A percentile compares a stretch with the other conserved stretches of the same genome.
Evolutionary conservation across 2,113 vertebrate genomes (phyloP).

Genomic region (Poeciliopsis occidentalis): DNA sequence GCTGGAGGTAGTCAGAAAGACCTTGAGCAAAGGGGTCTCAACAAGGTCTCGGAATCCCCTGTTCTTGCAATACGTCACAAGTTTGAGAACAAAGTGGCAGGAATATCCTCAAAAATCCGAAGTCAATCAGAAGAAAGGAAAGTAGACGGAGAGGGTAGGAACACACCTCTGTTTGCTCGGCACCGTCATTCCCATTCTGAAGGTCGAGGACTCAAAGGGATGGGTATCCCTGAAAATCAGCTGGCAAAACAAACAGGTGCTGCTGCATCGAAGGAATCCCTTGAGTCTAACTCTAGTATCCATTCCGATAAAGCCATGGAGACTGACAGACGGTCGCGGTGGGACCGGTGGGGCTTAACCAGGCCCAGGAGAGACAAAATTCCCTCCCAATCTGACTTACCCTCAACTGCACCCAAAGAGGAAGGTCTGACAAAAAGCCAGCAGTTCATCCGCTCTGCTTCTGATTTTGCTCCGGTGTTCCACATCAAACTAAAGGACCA

Average conservation of each 20-base stretch:
- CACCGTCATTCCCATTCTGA: slow-evolving; percentile 89
- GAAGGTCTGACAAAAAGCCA: slow-evolving; percentile 73
- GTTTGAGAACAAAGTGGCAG: slow-evolving; percentile 88
- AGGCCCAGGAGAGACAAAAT: slow-evolving; percentile 86
- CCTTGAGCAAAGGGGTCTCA: slow-evolving; percentile 38
- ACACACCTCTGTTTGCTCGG: slow-evolving; percentile 80
- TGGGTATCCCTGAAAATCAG: slow-evolving; percentile 86
- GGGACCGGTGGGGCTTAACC: slow-evolving; percentile 91
- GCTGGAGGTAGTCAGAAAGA: slow-evolving; percentile 53
- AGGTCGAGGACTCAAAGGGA: slow-evolving; percentile 83
- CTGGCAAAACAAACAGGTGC: slow-evolving; percentile 75
- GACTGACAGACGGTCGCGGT: slow-evolving; percentile 80
- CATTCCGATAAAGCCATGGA: slow-evolving; percentile 78
- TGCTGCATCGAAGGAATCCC: slow-evolving; percentile 85
- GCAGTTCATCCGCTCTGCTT: slow-evolving; percentile 81
- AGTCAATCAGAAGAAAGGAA: slow-evolving; percentile 85
- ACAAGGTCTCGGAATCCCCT: slow-evolving; percentile 80
- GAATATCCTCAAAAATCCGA: slow-evolving; percentile 82
- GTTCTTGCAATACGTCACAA: slow-evolving; percentile 83
- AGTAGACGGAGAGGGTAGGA: slow-evolving; percentile 66
- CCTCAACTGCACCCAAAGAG: slow-evolving; percentile 75
- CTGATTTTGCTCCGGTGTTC: slow-evolving; percentile 94
- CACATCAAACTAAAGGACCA: slow-evolving; percentile 96
- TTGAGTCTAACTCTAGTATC: slow-evolving; percentile 85
- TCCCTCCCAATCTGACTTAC: slow-evolving; percentile 83